phyloP scores from a whole-genome alignment of 2,797 vertebrate genomes.

The Tauraco hartlaubi region DNA sequence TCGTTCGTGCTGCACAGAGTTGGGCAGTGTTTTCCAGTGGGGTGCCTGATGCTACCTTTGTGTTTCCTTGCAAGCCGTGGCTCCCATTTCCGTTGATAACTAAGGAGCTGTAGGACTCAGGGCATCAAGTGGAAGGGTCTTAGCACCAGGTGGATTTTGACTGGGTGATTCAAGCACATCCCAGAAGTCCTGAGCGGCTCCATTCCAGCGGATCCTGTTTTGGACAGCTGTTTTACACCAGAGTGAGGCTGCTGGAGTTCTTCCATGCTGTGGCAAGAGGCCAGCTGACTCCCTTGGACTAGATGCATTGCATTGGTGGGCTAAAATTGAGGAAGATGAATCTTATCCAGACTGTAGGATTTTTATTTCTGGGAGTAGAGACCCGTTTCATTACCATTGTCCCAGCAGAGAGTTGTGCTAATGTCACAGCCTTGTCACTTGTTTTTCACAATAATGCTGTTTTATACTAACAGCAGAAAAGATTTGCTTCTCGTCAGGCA shows the following conservation, averaged over 20 bases:
- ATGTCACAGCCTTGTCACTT: not conserved
- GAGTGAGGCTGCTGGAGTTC: not conserved
- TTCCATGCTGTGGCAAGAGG: not conserved
- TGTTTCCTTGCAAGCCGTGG: not conserved
- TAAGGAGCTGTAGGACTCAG: not conserved
- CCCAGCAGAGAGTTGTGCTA: not conserved
- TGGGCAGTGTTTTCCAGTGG: not conserved
- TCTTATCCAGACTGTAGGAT: not conserved
- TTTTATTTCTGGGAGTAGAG: not conserved
- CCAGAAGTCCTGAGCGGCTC: not conserved
- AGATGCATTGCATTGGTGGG: not conserved
- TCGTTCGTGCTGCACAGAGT: accelerated
- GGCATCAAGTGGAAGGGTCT: not conserved
- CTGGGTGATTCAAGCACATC: not conserved
- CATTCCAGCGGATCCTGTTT: not conserved
- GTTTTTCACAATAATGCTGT: not conserved
- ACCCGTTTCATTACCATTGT: not conserved
- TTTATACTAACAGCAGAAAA: not conserved
- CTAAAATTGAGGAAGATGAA: not conserved
- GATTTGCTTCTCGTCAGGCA: not conserved
- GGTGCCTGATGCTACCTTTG: not conserved
- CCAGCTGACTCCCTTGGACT: not conserved
- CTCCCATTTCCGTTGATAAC: not conserved
- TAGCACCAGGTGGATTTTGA: not conserved
- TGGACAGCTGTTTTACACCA: not conserved